Percentiles rank a stretch among this genome's conserved stretches.
Evolutionary conservation across 1,140 invertebrate genomes (phyloP).

Genomic region (Gryllus bimaculatus): DNA sequence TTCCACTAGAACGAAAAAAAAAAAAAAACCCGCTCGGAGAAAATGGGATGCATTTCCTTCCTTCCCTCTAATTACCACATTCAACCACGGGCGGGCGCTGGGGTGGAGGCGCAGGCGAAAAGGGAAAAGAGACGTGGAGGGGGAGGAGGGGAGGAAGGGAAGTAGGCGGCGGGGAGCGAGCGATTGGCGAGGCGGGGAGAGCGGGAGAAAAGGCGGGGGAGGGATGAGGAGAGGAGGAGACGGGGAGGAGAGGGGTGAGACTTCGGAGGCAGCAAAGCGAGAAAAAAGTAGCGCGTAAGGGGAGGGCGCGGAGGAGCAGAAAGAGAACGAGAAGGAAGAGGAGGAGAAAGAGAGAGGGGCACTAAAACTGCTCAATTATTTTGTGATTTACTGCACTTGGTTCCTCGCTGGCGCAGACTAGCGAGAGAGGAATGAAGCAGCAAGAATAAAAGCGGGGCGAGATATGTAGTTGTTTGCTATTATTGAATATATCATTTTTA

Average conservation of each 20-base stretch:
- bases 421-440: not conserved
- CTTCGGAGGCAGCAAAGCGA: not conserved
- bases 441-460: not conserved
- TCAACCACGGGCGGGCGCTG: not conserved
- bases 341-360: not conserved
- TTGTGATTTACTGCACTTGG: not conserved
- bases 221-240: too few species aligned
- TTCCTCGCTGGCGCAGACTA: not conserved
- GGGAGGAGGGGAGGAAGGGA: too few species aligned
- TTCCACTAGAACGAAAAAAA: not conserved
- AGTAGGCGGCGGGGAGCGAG: too few species aligned
- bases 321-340: not conserved
- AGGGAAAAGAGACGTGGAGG: too few species aligned
- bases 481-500: constrained; percentile 6
- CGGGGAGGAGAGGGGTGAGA: too few species aligned
- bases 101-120: too few species aligned
- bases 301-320: not conserved
- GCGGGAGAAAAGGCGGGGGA: too few species aligned
- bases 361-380: constrained; percentile 2
- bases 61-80: not conserved
- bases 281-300: not conserved
- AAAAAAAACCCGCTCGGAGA: not conserved
- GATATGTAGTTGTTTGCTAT: not conserved
- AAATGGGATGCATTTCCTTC: not conserved
- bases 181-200: too few species aligned